Percentiles rank a stretch among this genome's conserved stretches.
Evolutionary conservation across 1,140 invertebrate species (phyloP).

Genomic region (Reticulitermes speratus): DNA sequence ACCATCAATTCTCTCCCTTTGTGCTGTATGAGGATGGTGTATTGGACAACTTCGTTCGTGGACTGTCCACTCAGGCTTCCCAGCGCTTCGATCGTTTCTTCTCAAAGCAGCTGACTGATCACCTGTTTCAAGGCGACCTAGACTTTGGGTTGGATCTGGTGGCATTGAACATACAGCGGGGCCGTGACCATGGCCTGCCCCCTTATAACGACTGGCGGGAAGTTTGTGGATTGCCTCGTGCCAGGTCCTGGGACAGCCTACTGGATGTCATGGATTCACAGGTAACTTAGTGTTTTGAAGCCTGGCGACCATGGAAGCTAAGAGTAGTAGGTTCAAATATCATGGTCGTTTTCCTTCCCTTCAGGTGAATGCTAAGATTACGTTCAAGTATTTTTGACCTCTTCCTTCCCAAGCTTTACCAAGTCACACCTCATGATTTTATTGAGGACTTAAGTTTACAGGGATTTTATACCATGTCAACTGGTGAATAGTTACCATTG

Average conservation of each 20-base stretch:
- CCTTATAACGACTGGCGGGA: slow-evolving; percentile 68
- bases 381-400: too few relatives aligned
- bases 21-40: slow-evolving; percentile 50
- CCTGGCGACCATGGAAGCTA: too few relatives aligned
- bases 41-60: slow-evolving; percentile 54
- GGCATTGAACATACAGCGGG: slow-evolving; percentile 68
- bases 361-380: too few relatives aligned
- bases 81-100: slow-evolving; percentile 57
- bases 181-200: slow-evolving; percentile 67
- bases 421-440: too few relatives aligned
- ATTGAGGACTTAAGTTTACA: too few relatives aligned
- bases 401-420: too few relatives aligned
- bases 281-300: slow-evolving; percentile 42
- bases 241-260: slow-evolving; percentile 56
- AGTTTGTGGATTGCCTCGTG: slow-evolving; percentile 57
- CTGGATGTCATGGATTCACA: slow-evolving; percentile 56
- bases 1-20: slow-evolving; percentile 53
- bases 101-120: slow-evolving; percentile 59
- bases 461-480: too few relatives aligned
- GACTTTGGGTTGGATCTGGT: slow-evolving; percentile 64
- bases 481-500: too few relatives aligned
- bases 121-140: slow-evolving; percentile 54
- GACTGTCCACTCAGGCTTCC: slow-evolving; percentile 54
- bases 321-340: too few relatives aligned
- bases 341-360: too few relatives aligned